A percentile compares a stretch with the other conserved stretches of the same genome.
Evolutionary conservation across 2,113 vertebrate genomes (phyloP).

Genomic region (Thryonomys swinderianus): DNA sequence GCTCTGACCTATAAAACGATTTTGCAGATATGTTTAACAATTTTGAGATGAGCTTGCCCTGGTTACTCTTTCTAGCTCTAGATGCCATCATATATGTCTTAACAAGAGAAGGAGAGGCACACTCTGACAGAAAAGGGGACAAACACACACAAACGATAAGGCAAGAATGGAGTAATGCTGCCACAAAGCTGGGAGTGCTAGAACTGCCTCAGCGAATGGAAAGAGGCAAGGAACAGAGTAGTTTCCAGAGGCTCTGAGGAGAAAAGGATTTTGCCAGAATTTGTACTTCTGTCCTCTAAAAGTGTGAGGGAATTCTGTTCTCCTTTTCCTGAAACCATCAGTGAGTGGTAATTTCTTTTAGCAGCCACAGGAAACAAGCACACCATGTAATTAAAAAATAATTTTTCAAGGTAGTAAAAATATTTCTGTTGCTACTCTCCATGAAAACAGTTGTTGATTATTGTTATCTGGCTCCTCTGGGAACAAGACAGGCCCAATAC

Average conservation of each 20-base stretch:
- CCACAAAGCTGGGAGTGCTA: too few relatives aligned
- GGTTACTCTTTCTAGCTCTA: neutral
- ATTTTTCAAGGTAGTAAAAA: conserved; percentile 24
- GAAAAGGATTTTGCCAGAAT: neutral
- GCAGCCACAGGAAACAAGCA: neutral
- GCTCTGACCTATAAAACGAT: neutral
- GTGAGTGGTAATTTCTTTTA: neutral
- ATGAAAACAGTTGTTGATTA: neutral
- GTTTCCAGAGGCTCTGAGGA: too few relatives aligned
- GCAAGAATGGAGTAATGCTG: fast-evolving
- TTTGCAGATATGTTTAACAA: neutral
- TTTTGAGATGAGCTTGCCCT: neutral
- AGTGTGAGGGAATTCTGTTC: neutral
- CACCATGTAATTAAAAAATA: neutral
- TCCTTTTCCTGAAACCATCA: neutral
- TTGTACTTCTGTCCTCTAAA: neutral
- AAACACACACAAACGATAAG: neutral
- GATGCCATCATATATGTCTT: neutral
- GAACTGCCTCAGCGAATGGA: too few relatives aligned
- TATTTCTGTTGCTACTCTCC: neutral
- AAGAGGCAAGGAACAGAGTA: neutral
- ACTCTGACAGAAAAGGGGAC: neutral
- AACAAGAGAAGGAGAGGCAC: neutral
- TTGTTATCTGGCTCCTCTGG: neutral
- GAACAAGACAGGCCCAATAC: neutral